phyloP scores from a whole-genome alignment of 1,140 invertebrate species.

The Euschistus heros region DNA sequence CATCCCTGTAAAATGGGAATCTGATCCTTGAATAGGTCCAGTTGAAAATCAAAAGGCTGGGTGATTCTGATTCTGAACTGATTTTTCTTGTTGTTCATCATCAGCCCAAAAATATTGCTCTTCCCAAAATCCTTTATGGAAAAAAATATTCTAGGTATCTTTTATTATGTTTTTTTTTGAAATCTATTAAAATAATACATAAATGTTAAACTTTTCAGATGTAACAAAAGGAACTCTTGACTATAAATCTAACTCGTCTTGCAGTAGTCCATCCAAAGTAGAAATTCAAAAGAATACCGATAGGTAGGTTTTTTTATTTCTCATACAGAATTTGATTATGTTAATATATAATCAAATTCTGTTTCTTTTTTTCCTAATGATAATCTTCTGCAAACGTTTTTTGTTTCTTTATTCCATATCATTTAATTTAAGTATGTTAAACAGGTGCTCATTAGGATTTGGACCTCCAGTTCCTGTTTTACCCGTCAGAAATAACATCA shows the following conservation, averaged over 20 bases:
- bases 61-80: too few species aligned
- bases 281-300: slow-evolving; percentile 57
- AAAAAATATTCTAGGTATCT: too few species aligned
- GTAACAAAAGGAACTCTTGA: slow-evolving; percentile 80
- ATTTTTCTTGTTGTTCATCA: too few species aligned
- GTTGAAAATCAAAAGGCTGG: too few species aligned
- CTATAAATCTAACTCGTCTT: slow-evolving; percentile 74
- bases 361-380: too few species aligned
- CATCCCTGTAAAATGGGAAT: too few species aligned
- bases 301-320: slow-evolving; percentile 40
- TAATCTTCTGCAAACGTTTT: background rate
- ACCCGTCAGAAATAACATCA: slow-evolving; percentile 59
- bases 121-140: too few species aligned
- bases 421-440: slow-evolving; percentile 21
- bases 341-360: too few species aligned
- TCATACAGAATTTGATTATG: background rate
- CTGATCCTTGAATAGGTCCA: too few species aligned
- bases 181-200: background rate
- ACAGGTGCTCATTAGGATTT: slow-evolving; percentile 46
- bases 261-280: slow-evolving; percentile 63
- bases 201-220: slow-evolving; percentile 47
- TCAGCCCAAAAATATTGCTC: too few species aligned
- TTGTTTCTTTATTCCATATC: background rate
- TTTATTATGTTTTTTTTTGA: too few species aligned
- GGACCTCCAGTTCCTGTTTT: slow-evolving; percentile 56